Conservation (phyloP, 1,140 invertebrate genomes). For the Sitodiplosis mosellana region DNA sequence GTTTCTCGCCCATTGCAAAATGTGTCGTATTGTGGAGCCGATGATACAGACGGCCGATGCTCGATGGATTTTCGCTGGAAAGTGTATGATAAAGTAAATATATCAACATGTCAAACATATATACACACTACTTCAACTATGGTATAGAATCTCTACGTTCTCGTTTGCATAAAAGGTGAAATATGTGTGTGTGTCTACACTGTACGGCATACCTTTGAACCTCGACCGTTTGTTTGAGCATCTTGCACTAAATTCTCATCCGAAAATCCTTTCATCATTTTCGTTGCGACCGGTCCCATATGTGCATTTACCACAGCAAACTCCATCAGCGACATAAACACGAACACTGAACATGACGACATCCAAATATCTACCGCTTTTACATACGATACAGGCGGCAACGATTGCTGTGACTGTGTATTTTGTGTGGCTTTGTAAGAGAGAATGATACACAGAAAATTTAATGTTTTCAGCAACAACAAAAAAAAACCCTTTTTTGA, state of each 20-base stretch:
- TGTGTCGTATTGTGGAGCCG: conserved; percentile 57
- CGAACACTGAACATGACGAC: conserved; percentile 82
- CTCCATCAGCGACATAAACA: conserved; percentile 82
- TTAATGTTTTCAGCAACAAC: conserved; percentile 3
- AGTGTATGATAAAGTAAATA: too few relatives aligned
- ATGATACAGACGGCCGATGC: conserved; percentile 27
- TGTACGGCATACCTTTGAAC: background rate
- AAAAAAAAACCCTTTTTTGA: too few relatives aligned
- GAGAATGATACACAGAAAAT: background rate
- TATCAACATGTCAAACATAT: too few relatives aligned
- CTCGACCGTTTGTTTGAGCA: conserved; percentile 37
- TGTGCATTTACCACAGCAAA: conserved; percentile 84
- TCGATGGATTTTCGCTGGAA: conserved; percentile 9
- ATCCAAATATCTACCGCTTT: conserved; percentile 89
- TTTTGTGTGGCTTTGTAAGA: conserved; percentile 55
- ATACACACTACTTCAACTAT: too few relatives aligned
- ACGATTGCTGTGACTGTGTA: conserved; percentile 74
- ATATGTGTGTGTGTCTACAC: background rate
- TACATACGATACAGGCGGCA: conserved; percentile 77
- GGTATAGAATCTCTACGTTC: too few relatives aligned
- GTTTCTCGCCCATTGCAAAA: conserved; percentile 69
- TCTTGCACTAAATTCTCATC: conserved; percentile 67
- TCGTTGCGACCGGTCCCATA: conserved; percentile 72
- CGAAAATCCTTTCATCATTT: conserved; percentile 78
- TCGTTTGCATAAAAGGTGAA: too few relatives aligned